Base-by-base conservation (phyloP, 2,888 invertebrate species). In the Enoplolaimus lenunculus region DNA sequence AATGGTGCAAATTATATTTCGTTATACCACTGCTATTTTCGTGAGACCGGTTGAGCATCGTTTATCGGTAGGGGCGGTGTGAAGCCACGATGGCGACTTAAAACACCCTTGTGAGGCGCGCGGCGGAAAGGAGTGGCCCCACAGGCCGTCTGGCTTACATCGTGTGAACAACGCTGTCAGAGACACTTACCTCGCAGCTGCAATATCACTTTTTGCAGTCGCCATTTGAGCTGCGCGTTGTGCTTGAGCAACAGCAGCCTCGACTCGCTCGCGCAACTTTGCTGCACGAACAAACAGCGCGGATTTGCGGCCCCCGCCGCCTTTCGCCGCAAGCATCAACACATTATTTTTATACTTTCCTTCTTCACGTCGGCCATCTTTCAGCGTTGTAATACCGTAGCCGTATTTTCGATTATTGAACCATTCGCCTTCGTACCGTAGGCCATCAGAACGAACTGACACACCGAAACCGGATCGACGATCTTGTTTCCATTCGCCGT, bases 341-440 rank as follows among this genome's bases (percentile, higher is more conserved):
- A 97, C 90, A 85, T 99, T 99, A 85, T 97, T 97, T 84, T 98
- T 98, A 85, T 99, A 99, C 86, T 98, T 97, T 74, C 98, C 98
- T 81, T 98, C 95, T 82, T 98, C 98, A 78, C 89, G 88, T 73
- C 90, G 89, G 71, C 95, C 94, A 81, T 97, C 97, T 74, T 91
- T 89, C 82, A 97, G 91, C 33, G 92, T 94, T 68, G 98, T 99
- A 64, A 95, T 93, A 64, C 98, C 98, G 83, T 97, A 99, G 72
- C 98, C 98, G 81, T 95, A 94, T 83, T 98, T 99, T 79, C 93
- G 92, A 84, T 99, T 99, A 82, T 90, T 92, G 82, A 91, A 92
- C 98, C 98, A 99, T 82, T 99, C 98, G 74, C 98, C 98, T 82
- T 97, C 97, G 16, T 59, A 64, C 29, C 77, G 90, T 70, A 97